Percentiles rank a stretch among this genome's conserved stretches.
phyloP scores from a whole-genome alignment of 2,888 invertebrate genomes.

The Noctua janthina region DNA sequence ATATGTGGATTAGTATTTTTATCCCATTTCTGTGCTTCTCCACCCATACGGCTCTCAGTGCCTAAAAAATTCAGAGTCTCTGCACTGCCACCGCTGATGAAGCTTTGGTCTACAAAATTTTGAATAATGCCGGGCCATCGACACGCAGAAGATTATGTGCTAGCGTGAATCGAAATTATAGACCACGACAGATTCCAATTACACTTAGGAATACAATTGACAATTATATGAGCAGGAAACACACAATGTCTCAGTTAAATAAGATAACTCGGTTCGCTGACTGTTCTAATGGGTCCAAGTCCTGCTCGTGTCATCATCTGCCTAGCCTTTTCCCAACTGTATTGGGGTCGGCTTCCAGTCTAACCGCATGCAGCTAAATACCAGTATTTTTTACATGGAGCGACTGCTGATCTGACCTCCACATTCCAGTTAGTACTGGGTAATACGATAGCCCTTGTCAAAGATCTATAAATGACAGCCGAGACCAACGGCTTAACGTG shows the following conservation, averaged over 20 bases:
- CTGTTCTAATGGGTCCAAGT: background rate
- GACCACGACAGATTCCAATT: background rate
- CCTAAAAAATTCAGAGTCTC: background rate
- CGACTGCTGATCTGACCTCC: too few relatives aligned
- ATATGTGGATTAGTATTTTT: background rate
- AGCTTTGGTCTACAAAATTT: background rate
- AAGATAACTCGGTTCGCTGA: background rate
- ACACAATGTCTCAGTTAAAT: background rate
- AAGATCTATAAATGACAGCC: too few relatives aligned
- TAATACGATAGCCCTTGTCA: too few relatives aligned
- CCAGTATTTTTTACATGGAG: too few relatives aligned
- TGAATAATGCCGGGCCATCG: background rate
- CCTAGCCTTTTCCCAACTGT: too few relatives aligned
- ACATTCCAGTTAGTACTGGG: too few relatives aligned
- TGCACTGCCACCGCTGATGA: background rate
- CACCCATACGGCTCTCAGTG: background rate
- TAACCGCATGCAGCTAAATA: too few relatives aligned
- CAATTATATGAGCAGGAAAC: background rate
- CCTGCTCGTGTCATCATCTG: background rate
- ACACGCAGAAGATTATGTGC: background rate
- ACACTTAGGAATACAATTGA: background rate
- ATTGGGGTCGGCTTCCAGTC: too few relatives aligned
- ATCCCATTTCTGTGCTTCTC: background rate
- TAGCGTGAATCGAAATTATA: background rate
- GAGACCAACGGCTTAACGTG: too few relatives aligned